Evolutionary conservation across 2,113 vertebrate species (phyloP).

Genomic region (Malurus elegans): DNA sequence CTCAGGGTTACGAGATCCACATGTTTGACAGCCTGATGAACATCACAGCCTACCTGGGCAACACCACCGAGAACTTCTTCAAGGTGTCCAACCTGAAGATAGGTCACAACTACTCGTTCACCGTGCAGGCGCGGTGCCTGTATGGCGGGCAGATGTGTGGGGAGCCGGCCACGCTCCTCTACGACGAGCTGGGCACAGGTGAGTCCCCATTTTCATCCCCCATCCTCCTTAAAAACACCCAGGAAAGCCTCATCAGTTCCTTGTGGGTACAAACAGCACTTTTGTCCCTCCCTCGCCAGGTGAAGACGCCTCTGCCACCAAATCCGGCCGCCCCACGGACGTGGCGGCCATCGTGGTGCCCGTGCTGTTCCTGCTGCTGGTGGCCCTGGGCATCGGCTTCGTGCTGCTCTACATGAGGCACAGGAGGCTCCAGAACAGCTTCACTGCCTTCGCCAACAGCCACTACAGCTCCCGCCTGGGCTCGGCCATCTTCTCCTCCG

Average conservation of each 20-base stretch:
- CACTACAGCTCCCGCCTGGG: constrained; percentile 97
- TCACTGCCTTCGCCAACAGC: constrained; percentile 94
- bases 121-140: constrained; percentile 88
- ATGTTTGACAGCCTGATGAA: constrained; percentile 88
- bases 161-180: constrained; percentile 85
- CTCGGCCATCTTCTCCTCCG: constrained; percentile 94
- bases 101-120: constrained; percentile 95
- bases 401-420: constrained; percentile 87
- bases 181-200: constrained; percentile 81
- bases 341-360: constrained; percentile 91
- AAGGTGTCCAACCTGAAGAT: constrained; percentile 85
- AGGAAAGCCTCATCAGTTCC: neutral
- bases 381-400: constrained; percentile 83
- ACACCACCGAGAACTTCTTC: constrained; percentile 93
- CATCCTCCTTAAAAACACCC: neutral
- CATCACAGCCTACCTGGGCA: constrained; percentile 83
- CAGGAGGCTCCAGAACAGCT: constrained; percentile 90
- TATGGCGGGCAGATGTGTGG: constrained; percentile 89
- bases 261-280: neutral
- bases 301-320: constrained; percentile 7
- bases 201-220: neutral
- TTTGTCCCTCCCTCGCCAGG: constrained; percentile 56
- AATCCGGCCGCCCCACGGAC: constrained; percentile 69
- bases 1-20: constrained; percentile 92
- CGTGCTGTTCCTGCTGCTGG: constrained; percentile 88